A percentile compares a stretch with the other conserved stretches of the same genome.
phyloP scores from a whole-genome alignment of 2,888 invertebrate genomes.

The Mythimna vitellina region DNA sequence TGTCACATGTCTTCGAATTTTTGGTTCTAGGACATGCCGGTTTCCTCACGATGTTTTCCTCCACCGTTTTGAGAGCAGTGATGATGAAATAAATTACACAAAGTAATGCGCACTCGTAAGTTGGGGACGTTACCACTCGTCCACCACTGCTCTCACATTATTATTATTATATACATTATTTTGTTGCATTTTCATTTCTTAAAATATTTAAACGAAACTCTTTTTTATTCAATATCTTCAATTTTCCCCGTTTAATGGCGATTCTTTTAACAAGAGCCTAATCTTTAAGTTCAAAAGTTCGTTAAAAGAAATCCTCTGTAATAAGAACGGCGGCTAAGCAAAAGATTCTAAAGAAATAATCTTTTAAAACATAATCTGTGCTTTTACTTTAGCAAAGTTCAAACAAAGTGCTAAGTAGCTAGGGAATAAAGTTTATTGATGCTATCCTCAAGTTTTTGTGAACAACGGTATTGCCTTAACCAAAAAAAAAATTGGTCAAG shows the following conservation, averaged over 20 bases:
- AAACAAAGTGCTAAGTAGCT: conserved; percentile 43
- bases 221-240: conserved; percentile 4
- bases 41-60: too few species aligned
- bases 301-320: conserved; percentile 45
- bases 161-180: too few species aligned
- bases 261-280: conserved; percentile 25
- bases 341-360: conserved; percentile 54
- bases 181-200: too few species aligned
- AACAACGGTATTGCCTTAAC: conserved; percentile 11
- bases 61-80: too few species aligned
- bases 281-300: conserved; percentile 48
- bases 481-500: neutral
- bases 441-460: conserved; percentile 16
- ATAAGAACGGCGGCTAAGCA: conserved; percentile 19
- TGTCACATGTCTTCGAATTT: too few species aligned
- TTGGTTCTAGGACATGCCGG: too few species aligned
- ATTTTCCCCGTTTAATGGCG: neutral
- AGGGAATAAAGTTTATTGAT: conserved; percentile 28
- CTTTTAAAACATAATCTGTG: conserved; percentile 56
- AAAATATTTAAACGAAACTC: too few species aligned
- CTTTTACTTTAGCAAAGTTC: conserved; percentile 43
- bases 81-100: too few species aligned
- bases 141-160: too few species aligned
- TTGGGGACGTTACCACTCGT: too few species aligned
- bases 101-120: too few species aligned